Conservation (phyloP, 2,888 invertebrate genomes). For the Pheosia tremula region DNA sequence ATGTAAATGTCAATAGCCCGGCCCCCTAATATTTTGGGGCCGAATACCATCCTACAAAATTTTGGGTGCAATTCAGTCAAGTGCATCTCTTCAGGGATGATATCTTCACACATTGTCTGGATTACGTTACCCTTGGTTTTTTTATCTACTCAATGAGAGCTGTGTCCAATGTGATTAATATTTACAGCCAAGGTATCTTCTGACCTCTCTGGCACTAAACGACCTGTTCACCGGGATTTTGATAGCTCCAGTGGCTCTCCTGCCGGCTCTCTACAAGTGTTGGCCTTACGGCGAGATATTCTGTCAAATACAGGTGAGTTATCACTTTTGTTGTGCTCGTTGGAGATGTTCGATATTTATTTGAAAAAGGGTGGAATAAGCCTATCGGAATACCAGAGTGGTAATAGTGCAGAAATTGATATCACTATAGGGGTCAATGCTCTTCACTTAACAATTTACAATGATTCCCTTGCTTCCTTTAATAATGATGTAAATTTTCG, state of each 20-base stretch:
- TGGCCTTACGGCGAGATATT: constrained; percentile 96
- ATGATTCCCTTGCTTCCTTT: too few relatives aligned
- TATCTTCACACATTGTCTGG: too few relatives aligned
- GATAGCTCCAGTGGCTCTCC: constrained; percentile 93
- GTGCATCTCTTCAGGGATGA: too few relatives aligned
- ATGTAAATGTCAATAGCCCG: too few relatives aligned
- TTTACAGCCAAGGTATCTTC: constrained; percentile 92
- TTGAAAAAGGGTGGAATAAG: not conserved
- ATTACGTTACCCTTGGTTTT: not conserved
- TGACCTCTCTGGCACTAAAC: constrained; percentile 94
- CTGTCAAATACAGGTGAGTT: constrained; percentile 94
- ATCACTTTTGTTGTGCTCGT: not conserved
- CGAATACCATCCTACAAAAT: too few relatives aligned
- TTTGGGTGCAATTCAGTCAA: too few relatives aligned
- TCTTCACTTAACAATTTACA: too few relatives aligned
- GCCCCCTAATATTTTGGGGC: too few relatives aligned
- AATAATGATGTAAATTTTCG: too few relatives aligned
- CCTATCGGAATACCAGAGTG: not conserved
- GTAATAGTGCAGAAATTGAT: too few relatives aligned
- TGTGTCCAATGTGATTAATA: constrained; percentile 31
- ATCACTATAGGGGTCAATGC: too few relatives aligned
- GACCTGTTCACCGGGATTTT: constrained; percentile 94
- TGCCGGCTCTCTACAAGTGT: constrained; percentile 93
- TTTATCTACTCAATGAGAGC: constrained; percentile 19
- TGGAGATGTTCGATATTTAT: not conserved